Percentiles rank a stretch among this genome's conserved stretches.
These are phyloP conservation scores for Oplegnathus fasciatus DNA, from an alignment of 2,113 vertebrate species.

Conservation along the genomic window DNA sequence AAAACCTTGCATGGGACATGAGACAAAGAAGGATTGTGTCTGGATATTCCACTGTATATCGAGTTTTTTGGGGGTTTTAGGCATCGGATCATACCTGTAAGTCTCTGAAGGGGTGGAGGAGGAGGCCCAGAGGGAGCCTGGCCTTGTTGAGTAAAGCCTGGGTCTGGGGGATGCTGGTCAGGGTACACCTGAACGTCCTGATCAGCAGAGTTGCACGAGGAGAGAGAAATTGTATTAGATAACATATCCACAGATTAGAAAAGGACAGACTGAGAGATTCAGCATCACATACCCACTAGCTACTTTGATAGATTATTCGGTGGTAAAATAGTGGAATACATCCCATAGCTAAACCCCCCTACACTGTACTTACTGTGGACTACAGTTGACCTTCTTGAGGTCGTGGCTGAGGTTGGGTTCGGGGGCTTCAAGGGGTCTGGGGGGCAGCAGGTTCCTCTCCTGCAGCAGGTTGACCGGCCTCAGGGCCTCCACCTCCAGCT, in stretches of 20 bases:
- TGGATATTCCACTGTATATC: background rate
- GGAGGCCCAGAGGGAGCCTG: conserved; percentile 94
- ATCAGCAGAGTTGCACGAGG: conserved; percentile 19
- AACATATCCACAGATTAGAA: background rate
- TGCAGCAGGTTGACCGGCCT: conserved; percentile 93
- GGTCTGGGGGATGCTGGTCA: conserved; percentile 95
- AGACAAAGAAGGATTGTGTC: background rate
- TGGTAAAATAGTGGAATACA: background rate
- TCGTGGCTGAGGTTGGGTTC: conserved; percentile 93
- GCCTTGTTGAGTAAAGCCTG: conserved; percentile 97
- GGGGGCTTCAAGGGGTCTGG: conserved; percentile 86
- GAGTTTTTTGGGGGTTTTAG: fast-evolving
- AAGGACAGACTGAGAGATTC: background rate
- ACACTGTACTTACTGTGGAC: conserved; percentile 89
- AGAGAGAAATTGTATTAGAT: background rate
- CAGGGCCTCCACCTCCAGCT: conserved; percentile 91
- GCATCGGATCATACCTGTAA: conserved; percentile 86
- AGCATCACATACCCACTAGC: background rate
- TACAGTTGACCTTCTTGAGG: conserved; percentile 95
- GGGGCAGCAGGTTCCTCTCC: conserved; percentile 92
- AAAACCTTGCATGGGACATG: background rate
- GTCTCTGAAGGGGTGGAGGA: conserved; percentile 98
- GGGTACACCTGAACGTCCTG: conserved; percentile 95
- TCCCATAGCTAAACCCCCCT: too few relatives aligned
- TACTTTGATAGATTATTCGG: background rate